Percentiles rank a stretch among this genome's conserved stretches.
Conservation (phyloP, 2,113 vertebrate species). For the Ictalurus punctatus region DNA sequence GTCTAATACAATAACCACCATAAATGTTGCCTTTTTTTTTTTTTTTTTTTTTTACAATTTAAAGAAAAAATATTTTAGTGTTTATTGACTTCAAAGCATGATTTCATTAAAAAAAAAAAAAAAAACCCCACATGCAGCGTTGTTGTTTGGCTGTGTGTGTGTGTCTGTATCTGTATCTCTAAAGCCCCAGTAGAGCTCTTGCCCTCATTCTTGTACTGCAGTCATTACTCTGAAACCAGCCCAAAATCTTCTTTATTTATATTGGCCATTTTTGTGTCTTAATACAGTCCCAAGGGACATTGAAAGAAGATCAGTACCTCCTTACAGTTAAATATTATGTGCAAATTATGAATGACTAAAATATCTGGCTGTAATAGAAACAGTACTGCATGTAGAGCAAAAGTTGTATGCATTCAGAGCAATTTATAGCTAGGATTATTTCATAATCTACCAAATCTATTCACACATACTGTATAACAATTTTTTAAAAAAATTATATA, state of each 20-base stretch:
- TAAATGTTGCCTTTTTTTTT: neutral
- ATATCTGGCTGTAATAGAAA: neutral
- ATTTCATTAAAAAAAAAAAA: neutral
- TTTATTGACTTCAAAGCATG: neutral
- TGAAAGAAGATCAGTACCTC: neutral
- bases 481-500: too few species aligned
- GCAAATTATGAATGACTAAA: neutral
- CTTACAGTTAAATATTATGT: neutral
- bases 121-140: too few species aligned
- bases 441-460: neutral
- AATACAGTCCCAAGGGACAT: too few species aligned
- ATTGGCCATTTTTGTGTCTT: neutral
- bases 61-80: neutral
- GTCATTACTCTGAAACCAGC: slow-evolving; percentile 19
- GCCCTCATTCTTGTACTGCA: slow-evolving; percentile 69
- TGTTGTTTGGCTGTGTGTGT: too few species aligned
- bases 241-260: neutral
- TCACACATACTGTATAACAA: too few species aligned
- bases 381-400: neutral
- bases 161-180: neutral
- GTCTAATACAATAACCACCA: neutral
- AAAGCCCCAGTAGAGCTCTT: slow-evolving; percentile 53
- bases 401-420: neutral
- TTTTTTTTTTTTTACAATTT: neutral
- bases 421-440: neutral